Percentiles rank a stretch among this genome's conserved stretches.
These are phyloP conservation scores for Bombus affinis DNA, from an alignment of 1,140 invertebrate genomes.

Conservation along the genomic window DNA sequence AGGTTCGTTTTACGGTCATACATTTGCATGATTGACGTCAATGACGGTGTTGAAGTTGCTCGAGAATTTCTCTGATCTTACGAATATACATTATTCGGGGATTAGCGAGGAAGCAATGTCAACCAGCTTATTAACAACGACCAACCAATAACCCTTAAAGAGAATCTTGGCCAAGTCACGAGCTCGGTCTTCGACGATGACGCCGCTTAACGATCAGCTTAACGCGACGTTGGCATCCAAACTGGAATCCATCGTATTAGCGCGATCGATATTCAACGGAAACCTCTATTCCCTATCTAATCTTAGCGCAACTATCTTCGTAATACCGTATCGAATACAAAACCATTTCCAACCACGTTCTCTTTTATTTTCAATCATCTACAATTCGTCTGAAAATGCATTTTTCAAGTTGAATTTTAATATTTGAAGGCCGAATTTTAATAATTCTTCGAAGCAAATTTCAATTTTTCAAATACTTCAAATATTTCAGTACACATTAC, in stretches of 20 bases:
- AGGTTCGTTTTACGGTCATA: no score
- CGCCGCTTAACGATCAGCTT: conserved; percentile 25
- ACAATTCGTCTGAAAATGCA: neutral
- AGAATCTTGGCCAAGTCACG: conserved; percentile 17
- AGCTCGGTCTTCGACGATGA: neutral
- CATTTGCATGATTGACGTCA: neutral
- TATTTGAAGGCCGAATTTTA: no score
- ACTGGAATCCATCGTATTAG: conserved; percentile 26
- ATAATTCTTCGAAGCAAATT: neutral
- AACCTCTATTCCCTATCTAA: neutral
- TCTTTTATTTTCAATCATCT: neutral
- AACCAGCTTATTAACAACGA: conserved; percentile 8
- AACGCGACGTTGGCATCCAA: conserved; percentile 26
- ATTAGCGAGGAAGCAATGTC: neutral
- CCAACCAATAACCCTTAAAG: conserved; percentile 1
- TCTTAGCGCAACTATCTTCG: neutral
- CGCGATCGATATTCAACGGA: conserved; percentile 9
- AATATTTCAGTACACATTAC: neutral
- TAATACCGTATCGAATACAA: neutral
- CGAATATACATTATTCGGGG: neutral
- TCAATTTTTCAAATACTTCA: neutral
- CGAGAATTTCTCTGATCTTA: no score
- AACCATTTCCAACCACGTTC: neutral
- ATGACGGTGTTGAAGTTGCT: neutral
- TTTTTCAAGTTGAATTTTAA: neutral